phyloP scores from a whole-genome alignment of 2,797 vertebrate species.

The Rachycentron canadum region DNA sequence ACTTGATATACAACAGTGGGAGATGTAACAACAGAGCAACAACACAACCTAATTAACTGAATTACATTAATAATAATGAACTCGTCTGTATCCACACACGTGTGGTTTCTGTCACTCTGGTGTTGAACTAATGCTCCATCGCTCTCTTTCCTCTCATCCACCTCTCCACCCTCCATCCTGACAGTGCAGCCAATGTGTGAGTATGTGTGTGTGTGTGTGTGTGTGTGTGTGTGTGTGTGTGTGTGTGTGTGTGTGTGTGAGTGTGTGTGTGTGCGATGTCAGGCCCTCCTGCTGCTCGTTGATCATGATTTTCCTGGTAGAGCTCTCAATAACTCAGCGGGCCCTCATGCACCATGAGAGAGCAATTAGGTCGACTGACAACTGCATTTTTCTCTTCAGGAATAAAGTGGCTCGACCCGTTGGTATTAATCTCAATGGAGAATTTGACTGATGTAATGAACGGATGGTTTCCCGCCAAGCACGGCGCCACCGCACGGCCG shows the following conservation, averaged over 20 bases:
- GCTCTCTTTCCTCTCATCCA: neutral
- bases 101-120: slow-evolving; percentile 9
- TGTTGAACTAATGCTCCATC: neutral
- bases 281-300: slow-evolving; percentile 72
- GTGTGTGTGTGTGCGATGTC: slow-evolving; percentile 50
- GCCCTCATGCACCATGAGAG: slow-evolving; percentile 75
- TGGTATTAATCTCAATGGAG: slow-evolving; percentile 72
- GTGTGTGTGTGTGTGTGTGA: slow-evolving; percentile 22
- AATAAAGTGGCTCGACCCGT: slow-evolving; percentile 62
- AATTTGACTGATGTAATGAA: slow-evolving; percentile 62
- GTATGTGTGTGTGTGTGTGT: too few relatives aligned
- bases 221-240: slow-evolving; percentile 28
- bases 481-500: slow-evolving; percentile 12
- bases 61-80: neutral
- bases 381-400: slow-evolving; percentile 77
- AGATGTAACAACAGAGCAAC: neutral
- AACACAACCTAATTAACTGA: neutral
- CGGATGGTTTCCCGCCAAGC: slow-evolving; percentile 51
- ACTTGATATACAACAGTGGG: neutral
- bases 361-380: slow-evolving; percentile 75
- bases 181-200: slow-evolving; percentile 45
- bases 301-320: slow-evolving; percentile 72
- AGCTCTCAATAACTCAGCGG: slow-evolving; percentile 78
- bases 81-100: neutral
- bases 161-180: slow-evolving; percentile 6